Evolutionary conservation across 2,888 invertebrate genomes (phyloP), one percentile per base, ranked within the genome.

Genomic region (Pandemis cinnamomeana): DNA sequence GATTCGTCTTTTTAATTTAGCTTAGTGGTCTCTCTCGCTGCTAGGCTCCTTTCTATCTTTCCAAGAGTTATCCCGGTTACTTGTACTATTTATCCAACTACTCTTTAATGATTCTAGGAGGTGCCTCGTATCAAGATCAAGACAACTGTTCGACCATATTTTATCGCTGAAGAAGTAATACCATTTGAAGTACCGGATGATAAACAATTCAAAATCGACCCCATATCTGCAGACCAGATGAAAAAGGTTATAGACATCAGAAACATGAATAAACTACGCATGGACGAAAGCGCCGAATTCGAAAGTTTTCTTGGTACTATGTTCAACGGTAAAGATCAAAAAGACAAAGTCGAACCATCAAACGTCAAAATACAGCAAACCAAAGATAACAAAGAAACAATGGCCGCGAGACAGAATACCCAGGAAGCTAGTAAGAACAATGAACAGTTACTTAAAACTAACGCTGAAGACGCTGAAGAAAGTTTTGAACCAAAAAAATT

Each of bases 281-380:
- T 78, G 2, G 51, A 55, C 15, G 20, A 20, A 55, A 55, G 15
- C 15, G 7, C 7, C 5, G 7, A 86, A 5, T 87, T 90, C 71
- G 82, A 84, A 74, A 84, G 88, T 46, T 88, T 89, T 72, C 71
- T 89, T 11, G 66, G 73, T 46, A 85, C 87, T 0, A 84, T 89
- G 82, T 89, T 89, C 71, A 78, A 77, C n/a, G 84, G 83, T 44
- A 80, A 86, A 20, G 88, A 89, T 75, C 77, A 81, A n/a, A 66
- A 78, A 8, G 77, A 81, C 51, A 62, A 79, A 58, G 77, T 78
- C 15, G 51, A 76, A 42, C n/a, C 7, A 41, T 4, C 61, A n/a
- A 10, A n/a, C n/a, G 36, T 61, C 41, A 42, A 61, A 61, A 61
- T 6, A 61, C 36, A n/a, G 7, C n/a, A n/a, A 61, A n/a, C 80